Percentiles rank a stretch among this genome's conserved stretches.
These are phyloP conservation scores for Solenopsis invicta DNA, from an alignment of 1,140 invertebrate species.

Conservation along the genomic window DNA sequence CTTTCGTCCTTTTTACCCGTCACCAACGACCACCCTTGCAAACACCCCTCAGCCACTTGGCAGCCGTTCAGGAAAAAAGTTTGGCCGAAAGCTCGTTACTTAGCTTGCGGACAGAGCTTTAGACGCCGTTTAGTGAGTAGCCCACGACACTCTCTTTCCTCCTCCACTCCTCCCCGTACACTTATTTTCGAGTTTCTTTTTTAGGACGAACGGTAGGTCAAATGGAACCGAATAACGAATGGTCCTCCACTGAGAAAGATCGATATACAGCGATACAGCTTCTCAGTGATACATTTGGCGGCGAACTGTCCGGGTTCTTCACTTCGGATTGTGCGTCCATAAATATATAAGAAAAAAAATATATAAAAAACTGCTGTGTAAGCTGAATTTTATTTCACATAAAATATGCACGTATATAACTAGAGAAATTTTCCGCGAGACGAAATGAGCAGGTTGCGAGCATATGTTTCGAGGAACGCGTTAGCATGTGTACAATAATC, in stretches of 20 bases:
- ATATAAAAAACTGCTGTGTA: neutral
- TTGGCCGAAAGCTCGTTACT: constrained; percentile 81
- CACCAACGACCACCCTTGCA: constrained; percentile 45
- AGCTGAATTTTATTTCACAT: constrained; percentile 15
- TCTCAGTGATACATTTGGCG: constrained; percentile 13
- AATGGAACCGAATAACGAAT: constrained; percentile 65
- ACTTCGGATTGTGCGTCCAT: neutral
- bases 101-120: constrained; percentile 80
- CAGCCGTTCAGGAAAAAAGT: constrained; percentile 81
- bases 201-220: constrained; percentile 57
- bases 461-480: constrained; percentile 26
- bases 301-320: neutral
- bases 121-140: constrained; percentile 76
- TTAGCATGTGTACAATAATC: constrained; percentile 40
- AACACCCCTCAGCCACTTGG: constrained; percentile 78
- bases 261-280: constrained; percentile 24
- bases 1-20: constrained; percentile 59
- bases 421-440: neutral
- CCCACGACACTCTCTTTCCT: constrained; percentile 63
- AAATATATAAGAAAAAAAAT: constrained; percentile 26
- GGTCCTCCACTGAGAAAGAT: constrained; percentile 51
- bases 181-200: constrained; percentile 59
- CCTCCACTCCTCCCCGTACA: constrained; percentile 10
- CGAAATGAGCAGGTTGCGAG: constrained; percentile 24
- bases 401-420: constrained; percentile 22